Evolutionary conservation across 2,888 invertebrate species (phyloP).

Genomic region (Acronicta alni): DNA sequence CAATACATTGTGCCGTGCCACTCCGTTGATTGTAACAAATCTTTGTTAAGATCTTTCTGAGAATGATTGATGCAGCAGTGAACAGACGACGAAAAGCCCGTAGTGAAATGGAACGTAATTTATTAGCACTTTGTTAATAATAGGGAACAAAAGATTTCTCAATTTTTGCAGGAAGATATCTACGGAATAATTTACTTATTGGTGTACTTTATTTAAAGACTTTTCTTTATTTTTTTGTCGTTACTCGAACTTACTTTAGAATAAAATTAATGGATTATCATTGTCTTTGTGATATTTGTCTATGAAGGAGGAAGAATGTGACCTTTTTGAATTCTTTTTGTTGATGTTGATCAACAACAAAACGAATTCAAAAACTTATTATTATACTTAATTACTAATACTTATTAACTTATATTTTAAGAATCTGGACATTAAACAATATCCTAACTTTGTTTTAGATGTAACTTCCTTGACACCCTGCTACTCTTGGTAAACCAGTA

Average conservation of each 20-base stretch:
- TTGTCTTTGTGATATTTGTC: slow-evolving; percentile 20
- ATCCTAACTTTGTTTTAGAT: too few species aligned
- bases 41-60: slow-evolving; percentile 71
- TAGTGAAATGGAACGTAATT: slow-evolving; percentile 74
- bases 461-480: too few species aligned
- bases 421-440: too few species aligned
- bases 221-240: slow-evolving; percentile 42
- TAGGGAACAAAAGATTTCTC: slow-evolving; percentile 70
- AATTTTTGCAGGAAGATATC: slow-evolving; percentile 69
- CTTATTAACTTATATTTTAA: too few species aligned
- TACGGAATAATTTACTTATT: slow-evolving; percentile 74
- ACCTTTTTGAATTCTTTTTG: neutral
- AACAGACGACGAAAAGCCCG: slow-evolving; percentile 72
- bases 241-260: slow-evolving; percentile 32
- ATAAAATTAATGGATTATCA: slow-evolving; percentile 34
- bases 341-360: too few species aligned
- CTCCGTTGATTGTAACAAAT: slow-evolving; percentile 78
- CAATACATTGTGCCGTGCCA: slow-evolving; percentile 66
- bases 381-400: too few species aligned
- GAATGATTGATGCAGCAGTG: slow-evolving; percentile 78
- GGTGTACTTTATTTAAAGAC: slow-evolving; percentile 56
- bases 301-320: slow-evolving; percentile 4
- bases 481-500: too few species aligned
- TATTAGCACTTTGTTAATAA: slow-evolving; percentile 77
- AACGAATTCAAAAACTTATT: too few species aligned